These are phyloP conservation scores for Arctia plantaginis DNA, from an alignment of 2,888 invertebrate species.

Conservation along the genomic window DNA sequence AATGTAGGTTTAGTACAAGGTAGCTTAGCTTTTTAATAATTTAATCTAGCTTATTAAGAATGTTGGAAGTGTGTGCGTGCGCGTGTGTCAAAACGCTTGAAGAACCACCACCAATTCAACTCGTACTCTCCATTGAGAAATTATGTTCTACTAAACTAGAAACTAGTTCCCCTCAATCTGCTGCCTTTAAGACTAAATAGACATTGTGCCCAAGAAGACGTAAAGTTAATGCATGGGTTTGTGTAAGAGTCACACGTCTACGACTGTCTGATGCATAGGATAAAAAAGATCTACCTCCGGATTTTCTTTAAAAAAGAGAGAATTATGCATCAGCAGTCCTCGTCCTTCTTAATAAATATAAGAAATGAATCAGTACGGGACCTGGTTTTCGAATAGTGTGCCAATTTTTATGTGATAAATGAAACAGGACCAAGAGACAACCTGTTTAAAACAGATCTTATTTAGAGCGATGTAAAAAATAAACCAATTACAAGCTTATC, in stretches of 20 bases:
- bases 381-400: neutral
- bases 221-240: neutral
- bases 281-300: neutral
- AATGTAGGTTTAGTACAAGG: neutral
- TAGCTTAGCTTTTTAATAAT: neutral
- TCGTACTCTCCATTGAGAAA: no score
- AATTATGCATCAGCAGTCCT: neutral
- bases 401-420: neutral
- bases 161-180: no score
- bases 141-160: no score
- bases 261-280: neutral
- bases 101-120: neutral
- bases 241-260: neutral
- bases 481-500: conserved; percentile 51
- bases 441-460: conserved; percentile 7
- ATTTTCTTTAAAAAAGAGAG: neutral
- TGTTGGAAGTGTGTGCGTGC: neutral
- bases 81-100: neutral
- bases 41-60: neutral
- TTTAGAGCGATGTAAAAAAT: conserved; percentile 29
- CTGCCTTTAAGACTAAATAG: no score
- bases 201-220: no score
- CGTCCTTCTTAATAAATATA: neutral
- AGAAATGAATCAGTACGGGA: neutral
- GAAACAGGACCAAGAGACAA: conserved; percentile 15